phyloP scores from a whole-genome alignment of 2,113 vertebrate species.

The Silurus glanis region DNA sequence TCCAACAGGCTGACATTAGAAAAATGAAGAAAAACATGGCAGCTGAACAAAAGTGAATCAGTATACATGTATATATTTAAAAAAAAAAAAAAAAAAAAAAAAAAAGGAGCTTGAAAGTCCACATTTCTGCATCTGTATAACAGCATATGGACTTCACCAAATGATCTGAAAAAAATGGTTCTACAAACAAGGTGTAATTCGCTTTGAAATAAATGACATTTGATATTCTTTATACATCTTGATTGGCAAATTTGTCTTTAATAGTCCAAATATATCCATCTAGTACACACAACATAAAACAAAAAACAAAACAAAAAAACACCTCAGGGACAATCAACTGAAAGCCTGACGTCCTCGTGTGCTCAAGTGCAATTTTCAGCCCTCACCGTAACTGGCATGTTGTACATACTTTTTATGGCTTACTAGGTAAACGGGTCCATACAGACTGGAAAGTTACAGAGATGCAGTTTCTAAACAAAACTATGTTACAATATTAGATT shows the following conservation, averaged over 20 bases:
- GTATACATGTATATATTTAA: not conserved
- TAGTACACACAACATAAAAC: conserved; percentile 28
- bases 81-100: not conserved
- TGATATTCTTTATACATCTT: conserved; percentile 42
- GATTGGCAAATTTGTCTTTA: conserved; percentile 64
- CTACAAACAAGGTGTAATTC: conserved; percentile 37
- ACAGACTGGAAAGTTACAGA: conserved; percentile 76
- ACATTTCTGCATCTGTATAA: not conserved
- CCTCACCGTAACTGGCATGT: conserved; percentile 71
- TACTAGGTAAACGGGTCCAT: conserved; percentile 79
- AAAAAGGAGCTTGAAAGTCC: not conserved
- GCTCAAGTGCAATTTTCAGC: conserved; percentile 78
- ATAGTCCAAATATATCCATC: conserved; percentile 53
- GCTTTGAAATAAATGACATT: conserved; percentile 47
- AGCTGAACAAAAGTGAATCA: not conserved
- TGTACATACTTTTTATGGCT: conserved; percentile 81
- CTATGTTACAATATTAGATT: conserved; percentile 77
- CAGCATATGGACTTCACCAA: conserved; percentile 14
- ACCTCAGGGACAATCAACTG: conserved; percentile 43
- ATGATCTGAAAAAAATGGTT: conserved; percentile 8
- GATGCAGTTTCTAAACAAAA: conserved; percentile 73
- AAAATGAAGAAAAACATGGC: conserved; percentile 4
- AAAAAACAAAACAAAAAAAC: conserved; percentile 39
- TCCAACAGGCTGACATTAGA: conserved; percentile 53
- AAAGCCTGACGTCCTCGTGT: conserved; percentile 56